These are phyloP conservation scores for Mythimna pallens DNA, from an alignment of 2,888 invertebrate genomes.

Conservation along the genomic window DNA sequence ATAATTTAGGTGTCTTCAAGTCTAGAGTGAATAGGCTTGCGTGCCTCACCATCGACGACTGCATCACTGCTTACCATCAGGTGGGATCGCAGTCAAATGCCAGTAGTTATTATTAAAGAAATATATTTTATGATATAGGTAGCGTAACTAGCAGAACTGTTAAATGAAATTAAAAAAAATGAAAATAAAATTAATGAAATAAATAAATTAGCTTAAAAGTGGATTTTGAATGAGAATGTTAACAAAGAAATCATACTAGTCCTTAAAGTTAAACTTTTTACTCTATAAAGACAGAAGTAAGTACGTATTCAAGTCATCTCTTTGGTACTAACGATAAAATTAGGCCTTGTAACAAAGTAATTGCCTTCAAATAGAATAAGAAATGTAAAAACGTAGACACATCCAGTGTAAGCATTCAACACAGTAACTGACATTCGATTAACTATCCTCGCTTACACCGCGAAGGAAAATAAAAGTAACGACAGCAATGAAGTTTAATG, in stretches of 20 bases:
- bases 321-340: conserved; percentile 14
- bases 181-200: too few species aligned
- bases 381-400: conserved; percentile 34
- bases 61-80: too few species aligned
- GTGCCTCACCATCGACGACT: too few species aligned
- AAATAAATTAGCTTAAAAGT: neutral
- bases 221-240: neutral
- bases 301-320: conserved; percentile 9
- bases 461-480: conserved; percentile 53
- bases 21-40: too few species aligned
- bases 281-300: neutral
- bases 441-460: conserved; percentile 36
- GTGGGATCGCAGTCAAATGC: too few species aligned
- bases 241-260: too few species aligned
- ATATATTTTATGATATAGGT: too few species aligned
- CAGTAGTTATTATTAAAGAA: too few species aligned
- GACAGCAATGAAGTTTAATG: conserved; percentile 39
- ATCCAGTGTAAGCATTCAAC: conserved; percentile 49
- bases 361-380: conserved; percentile 37
- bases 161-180: too few species aligned
- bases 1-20: too few species aligned
- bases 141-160: too few species aligned
- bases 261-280: neutral
- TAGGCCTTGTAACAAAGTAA: conserved; percentile 27
- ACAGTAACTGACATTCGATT: conserved; percentile 59